Evolutionary conservation across 2,888 invertebrate genomes (phyloP), one percentile per base, ranked within the genome.

Genomic region (Arctia plantaginis): DNA sequence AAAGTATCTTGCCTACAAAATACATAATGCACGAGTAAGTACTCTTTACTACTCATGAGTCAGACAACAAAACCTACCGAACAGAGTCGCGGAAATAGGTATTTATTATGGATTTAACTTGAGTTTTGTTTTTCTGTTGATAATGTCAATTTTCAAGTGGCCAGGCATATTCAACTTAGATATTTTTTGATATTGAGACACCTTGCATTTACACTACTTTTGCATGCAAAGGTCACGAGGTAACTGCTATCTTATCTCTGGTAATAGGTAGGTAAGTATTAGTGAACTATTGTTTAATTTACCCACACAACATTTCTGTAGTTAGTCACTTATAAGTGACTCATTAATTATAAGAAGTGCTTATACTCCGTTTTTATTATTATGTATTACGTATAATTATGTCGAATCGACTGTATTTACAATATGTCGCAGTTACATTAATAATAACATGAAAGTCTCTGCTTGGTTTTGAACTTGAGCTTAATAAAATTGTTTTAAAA

Each of bases 141-240:
- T 88, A 87, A 64, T 84, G 88, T 88, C 88, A 86, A 51, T 78
- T 81, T 76, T 85, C 75, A 81, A 83, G 82, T 82, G 78, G 33
- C 73, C 69, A 75, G 73, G n/a, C 20, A 33, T 59, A 69, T 39
- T 39, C 27, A 55, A 55, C 23, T 55, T n/a, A 39, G 69, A 59
- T 62, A 27, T 30, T 30, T 27, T 59, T 59, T 13, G 59, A 59
- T 59, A 27, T 55, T 59, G 30, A 15, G 30, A 62, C 18, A 27
- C 15, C 59, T 62, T 62, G 30, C 7, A 27, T 30, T 15, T 62
- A 27, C 59, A 30, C 4, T 62, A 59, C 13, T 27, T 30, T 30
- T 27, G 30, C 30, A 27, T 3, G 27, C 13, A 59, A 13, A 59
- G 59, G 59, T 59, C 27, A 59, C 27, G 27, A 55, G 51, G 51